Evolutionary conservation across 2,888 invertebrate genomes (phyloP), one percentile per base, ranked within the genome.

Genomic region (Limnephilus auricula): DNA sequence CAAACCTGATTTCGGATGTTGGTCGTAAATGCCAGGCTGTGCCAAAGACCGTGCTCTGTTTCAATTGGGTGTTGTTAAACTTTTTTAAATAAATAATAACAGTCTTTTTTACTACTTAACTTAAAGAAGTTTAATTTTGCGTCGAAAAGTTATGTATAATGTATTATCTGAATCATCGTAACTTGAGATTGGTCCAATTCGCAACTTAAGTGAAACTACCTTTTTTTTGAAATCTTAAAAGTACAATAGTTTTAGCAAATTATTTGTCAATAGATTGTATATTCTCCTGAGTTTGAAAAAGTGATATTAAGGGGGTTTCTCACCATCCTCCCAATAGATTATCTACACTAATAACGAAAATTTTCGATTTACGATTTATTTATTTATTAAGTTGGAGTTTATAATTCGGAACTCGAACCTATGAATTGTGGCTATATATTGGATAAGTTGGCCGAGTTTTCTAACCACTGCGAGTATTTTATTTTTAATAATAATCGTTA

Each of bases 1-100:
- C 84, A 84, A 84, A 84, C 84, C 84, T 84, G 84, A 84, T 84
- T 84, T 37, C 34, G 84, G n/a, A 37, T 37, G n/a, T 37, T 84
- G 84, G 37, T n/a, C n/a, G 84, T 84, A 34, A 37, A 84, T 84
- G 37, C 84, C 84, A 84, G 37, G 31, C 32, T 34, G 32, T 82
- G 80, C 80, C 18, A 82, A 82, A 82, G 32, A 34, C 80, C 80
- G 32, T 32, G 32, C 15, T 65, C 65, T 9, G 32, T 80, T 82
- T 82, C 80, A 82, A 31, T 82, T 65, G 25, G n/a, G 9, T n/a
- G 65, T 65, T 25, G 25, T 65, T 65, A 65, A 65, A 9, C 13
- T 82, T 82, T 34, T 82, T 32, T 4, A 79, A 30, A 82, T 82
- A 32, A 82, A 82, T 80, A 80, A 32, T 31, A 82, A 18, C 80